These are phyloP conservation scores for Ichneumoninae sp. DNA, from an alignment of 2,888 invertebrate genomes.

Conservation along the genomic window DNA sequence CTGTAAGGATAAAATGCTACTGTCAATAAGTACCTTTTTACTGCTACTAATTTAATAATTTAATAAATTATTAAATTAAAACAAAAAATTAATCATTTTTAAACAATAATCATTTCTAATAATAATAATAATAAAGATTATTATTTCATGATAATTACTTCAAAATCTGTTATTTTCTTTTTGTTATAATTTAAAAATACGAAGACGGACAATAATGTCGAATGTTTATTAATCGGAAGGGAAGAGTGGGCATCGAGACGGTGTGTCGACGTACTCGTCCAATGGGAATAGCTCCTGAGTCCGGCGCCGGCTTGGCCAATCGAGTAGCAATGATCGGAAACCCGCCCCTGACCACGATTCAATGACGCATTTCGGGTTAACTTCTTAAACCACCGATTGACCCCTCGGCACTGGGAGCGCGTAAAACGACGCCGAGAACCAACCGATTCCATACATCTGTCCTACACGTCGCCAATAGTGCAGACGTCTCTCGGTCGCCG, in stretches of 20 bases:
- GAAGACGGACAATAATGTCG: not conserved
- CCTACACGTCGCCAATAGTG: not conserved
- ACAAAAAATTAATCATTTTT: not conserved
- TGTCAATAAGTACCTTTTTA: too few species aligned
- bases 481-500: slow-evolving; percentile 12
- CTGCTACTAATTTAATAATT: too few species aligned
- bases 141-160: too few species aligned
- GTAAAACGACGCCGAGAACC: slow-evolving; percentile 8
- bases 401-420: slow-evolving; percentile 56
- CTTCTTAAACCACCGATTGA: slow-evolving; percentile 74
- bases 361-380: slow-evolving; percentile 77
- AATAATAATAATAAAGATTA: too few species aligned
- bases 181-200: not conserved
- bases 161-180: too few species aligned
- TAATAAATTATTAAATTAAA: not conserved
- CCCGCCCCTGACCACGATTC: slow-evolving; percentile 72
- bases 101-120: too few species aligned
- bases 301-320: slow-evolving; percentile 62
- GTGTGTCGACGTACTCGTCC: slow-evolving; percentile 2
- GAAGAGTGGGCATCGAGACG: not conserved
- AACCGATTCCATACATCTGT: slow-evolving; percentile 13
- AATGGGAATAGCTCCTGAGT: slow-evolving; percentile 29
- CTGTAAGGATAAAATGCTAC: too few species aligned
- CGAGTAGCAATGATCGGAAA: slow-evolving; percentile 61
- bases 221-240: not conserved